These are phyloP conservation scores for Aptenodytes forsteri DNA, from an alignment of 2,113 vertebrate species.

Conservation along the genomic window DNA sequence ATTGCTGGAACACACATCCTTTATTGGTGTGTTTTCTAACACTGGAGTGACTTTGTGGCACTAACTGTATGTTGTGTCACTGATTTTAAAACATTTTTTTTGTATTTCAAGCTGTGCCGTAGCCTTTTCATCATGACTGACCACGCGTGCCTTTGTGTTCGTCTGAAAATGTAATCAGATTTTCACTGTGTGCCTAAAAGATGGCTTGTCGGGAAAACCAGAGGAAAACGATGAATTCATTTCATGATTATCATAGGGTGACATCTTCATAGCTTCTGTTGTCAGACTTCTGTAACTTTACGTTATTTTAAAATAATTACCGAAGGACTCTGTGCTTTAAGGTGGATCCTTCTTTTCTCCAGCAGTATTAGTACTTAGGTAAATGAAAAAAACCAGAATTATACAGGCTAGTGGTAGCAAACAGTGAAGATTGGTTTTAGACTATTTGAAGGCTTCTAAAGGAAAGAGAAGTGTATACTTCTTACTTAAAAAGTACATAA, in stretches of 20 bases:
- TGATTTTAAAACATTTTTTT: background rate
- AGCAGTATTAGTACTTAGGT: background rate
- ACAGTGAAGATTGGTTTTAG: background rate
- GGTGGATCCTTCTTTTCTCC: background rate
- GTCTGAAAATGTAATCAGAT: background rate
- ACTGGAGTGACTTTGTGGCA: background rate
- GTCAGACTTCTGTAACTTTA: background rate
- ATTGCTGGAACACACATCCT: background rate
- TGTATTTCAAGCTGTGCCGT: rapidly evolving
- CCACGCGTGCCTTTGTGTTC: background rate
- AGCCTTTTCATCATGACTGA: background rate
- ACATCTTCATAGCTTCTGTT: background rate
- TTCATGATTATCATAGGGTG: background rate
- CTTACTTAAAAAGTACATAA: background rate
- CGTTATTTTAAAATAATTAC: background rate
- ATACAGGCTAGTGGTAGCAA: background rate
- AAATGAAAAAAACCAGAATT: background rate
- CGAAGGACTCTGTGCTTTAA: background rate
- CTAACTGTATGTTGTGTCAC: background rate
- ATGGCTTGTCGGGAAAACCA: background rate
- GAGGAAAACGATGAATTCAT: background rate
- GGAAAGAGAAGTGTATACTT: background rate
- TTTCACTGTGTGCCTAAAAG: background rate
- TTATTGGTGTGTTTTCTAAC: background rate
- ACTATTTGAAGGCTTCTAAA: background rate